Conservation (phyloP, 1,140 invertebrate genomes). For the Hyposmocoma kahamanoa region DNA sequence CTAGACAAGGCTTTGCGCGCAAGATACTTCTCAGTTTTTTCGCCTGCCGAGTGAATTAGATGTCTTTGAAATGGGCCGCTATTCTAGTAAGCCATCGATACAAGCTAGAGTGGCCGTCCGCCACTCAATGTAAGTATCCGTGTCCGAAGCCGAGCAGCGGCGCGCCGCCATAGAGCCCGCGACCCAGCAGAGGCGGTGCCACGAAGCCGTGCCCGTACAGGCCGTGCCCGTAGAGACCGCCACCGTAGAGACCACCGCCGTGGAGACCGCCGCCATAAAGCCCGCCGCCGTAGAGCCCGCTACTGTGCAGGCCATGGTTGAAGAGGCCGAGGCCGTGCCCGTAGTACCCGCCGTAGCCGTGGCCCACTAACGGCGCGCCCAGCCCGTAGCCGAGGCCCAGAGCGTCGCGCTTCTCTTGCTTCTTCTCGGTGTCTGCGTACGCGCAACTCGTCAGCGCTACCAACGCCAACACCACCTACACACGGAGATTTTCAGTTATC, state of each 20-base stretch:
- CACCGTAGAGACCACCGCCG: background rate
- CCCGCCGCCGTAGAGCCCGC: conserved; percentile 13
- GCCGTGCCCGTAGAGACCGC: conserved; percentile 6
- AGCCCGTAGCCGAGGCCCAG: conserved; percentile 52
- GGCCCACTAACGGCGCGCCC: conserved; percentile 2
- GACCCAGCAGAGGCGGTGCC: background rate
- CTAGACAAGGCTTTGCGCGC: too few species aligned
- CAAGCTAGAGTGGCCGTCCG: too few species aligned
- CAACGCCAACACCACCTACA: too few species aligned
- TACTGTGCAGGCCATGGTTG: too few species aligned
- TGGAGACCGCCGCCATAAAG: too few species aligned
- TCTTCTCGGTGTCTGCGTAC: conserved; percentile 55
- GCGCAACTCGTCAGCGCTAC: conserved; percentile 31
- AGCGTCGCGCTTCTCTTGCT: conserved; percentile 58
- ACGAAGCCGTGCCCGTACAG: background rate
- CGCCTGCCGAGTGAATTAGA: too few species aligned
- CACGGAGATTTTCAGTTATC: too few species aligned
- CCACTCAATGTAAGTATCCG: background rate
- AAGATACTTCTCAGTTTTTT: too few species aligned
- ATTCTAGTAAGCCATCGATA: too few species aligned
- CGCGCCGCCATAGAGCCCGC: background rate
- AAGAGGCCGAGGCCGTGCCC: conserved; percentile 26
- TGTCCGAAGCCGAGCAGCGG: background rate
- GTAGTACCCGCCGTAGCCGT: conserved; percentile 18
- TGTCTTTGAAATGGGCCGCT: too few species aligned